Evolutionary conservation across 2,113 vertebrate genomes (phyloP), one percentile per base, ranked within the genome.

Genomic region (Calyptommatus sinebrachiatus): DNA sequence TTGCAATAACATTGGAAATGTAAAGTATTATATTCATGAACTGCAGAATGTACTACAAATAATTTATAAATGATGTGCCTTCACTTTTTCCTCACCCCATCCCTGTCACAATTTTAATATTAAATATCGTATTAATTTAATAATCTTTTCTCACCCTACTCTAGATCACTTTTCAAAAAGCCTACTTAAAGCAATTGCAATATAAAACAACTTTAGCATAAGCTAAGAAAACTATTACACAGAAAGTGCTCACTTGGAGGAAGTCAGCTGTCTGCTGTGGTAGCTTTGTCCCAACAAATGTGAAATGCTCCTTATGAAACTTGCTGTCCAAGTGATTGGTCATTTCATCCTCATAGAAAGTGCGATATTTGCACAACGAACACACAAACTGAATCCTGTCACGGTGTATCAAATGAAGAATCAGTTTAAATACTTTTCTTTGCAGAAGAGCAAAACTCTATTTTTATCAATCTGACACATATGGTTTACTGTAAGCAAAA

Each of bases 301-400:
- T 96, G 83, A 99, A 97, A 69, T 98, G 97, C 10, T 99, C 97
- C 89, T 97, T 97, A 76, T 99, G 98, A 89, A 99, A 99, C 68
- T 94, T 96, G 88, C 98, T 99, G 62, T 97, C 96, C 0, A 99
- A 93, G 79, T 99, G 98, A 61, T 66, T 84, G 50, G 87, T 90
- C 97, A 99, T 97, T 80, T 98, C 97, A 0, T 98, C 97, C 1
- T 96, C 96, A 26, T 98, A 98, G 89, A 98, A 98, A 0, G 98
- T 97, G 3, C 97, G 97, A 67, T 96, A 98, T 84, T 98, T 98
- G 87, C 98, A 99, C 8, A 98, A 91, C 1, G 98, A 99, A 75
- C 98, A 99, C 1, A 97, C 96, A 76, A 97, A 99, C 90, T 96
- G 97, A 90, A 98, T 96, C 94, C 97, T 98, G 91, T 3, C 7